phyloP scores from a whole-genome alignment of 1,140 invertebrate genomes.

The Orchestia grillus region DNA sequence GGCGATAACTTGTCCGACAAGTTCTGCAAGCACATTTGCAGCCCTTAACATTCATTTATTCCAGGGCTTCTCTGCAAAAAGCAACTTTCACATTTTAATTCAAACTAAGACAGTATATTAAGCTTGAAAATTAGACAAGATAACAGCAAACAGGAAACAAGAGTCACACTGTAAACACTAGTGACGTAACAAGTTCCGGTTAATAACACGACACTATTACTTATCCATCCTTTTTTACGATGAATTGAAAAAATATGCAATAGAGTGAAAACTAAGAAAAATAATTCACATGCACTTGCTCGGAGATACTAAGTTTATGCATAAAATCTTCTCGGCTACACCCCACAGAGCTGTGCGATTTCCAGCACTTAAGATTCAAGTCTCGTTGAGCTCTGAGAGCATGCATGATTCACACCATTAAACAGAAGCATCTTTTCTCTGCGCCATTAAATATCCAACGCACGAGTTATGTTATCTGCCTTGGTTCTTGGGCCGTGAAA shows the following conservation, averaged over 20 bases:
- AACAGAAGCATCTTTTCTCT: neutral
- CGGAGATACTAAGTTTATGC: neutral
- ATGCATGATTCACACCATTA: neutral
- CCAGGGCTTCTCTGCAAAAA: neutral
- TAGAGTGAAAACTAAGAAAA: too few relatives aligned
- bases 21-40: neutral
- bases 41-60: neutral
- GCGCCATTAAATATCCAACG: neutral
- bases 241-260: neutral
- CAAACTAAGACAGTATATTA: neutral
- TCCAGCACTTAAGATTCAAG: neutral
- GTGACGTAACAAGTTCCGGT: neutral
- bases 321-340: neutral
- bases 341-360: neutral
- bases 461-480: neutral
- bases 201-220: neutral
- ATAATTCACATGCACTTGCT: neutral
- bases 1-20: neutral
- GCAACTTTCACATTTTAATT: neutral
- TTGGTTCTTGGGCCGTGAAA: conserved; percentile 10
- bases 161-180: neutral
- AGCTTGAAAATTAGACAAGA: neutral
- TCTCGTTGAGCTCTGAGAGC: neutral
- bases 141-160: neutral
- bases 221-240: neutral